Evolutionary conservation across 2,797 vertebrate genomes (phyloP), one percentile per base, ranked within the genome.

Genomic region (Chelon labrosus): DNA sequence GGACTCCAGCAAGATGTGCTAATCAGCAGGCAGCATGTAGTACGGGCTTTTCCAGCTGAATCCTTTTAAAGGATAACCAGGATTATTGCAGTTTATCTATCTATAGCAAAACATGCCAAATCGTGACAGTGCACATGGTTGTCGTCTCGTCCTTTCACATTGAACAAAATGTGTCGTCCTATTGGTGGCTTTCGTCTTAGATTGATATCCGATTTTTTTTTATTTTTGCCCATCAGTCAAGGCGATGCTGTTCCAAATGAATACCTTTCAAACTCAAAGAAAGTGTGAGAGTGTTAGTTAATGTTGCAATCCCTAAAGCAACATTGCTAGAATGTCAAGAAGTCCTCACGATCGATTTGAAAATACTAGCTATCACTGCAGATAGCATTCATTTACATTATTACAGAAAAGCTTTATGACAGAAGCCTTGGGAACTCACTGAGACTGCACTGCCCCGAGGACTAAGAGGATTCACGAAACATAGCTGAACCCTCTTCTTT

Each of bases 391-490:
- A 49, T 12, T 65, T 37, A 20, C 20, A 47, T 9, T 47, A 19
- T 39, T 31, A 56, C 50, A n/a, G 10, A 39, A 49, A 38, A 35
- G 35, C 41, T 39, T 39, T 56, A 51, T 37, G 11, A 44, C 25
- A 54, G 12, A 14, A 60, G n/a, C 12, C 10, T 5, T 16, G 2
- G 20, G 42, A 17, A 37, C 39, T 19, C 27, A 58, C 0, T 16
- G 47, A 1, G 51, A 47, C 31, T 42, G 44, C 10, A 35, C 47
- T 19, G 56, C 59, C 27, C 2, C 0, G 0, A 57, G 72, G 27
- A 61, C 59, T 66, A 58, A 75, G 52, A 66, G 46, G 57, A 70
- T 68, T 70, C 50, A 46, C 25, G 14, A 17, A 57, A 51, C 69
- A 60, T 13, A 20, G 7, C 49, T 37, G 50, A 57, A 61, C 51